Percentiles rank a stretch among this genome's conserved stretches.
Conservation (phyloP, 2,113 vertebrate species). For the Heliornis fulica region DNA sequence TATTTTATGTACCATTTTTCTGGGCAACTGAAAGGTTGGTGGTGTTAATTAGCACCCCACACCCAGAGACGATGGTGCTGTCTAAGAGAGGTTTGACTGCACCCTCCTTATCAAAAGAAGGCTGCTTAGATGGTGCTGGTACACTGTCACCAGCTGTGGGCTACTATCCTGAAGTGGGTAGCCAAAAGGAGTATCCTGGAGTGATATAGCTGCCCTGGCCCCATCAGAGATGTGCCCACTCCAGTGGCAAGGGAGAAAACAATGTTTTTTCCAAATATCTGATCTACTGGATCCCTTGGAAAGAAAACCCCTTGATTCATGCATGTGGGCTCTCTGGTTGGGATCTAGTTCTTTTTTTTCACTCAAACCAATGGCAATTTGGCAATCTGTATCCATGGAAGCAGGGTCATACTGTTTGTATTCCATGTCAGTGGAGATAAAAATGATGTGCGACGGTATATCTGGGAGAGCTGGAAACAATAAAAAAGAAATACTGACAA, state of each 20-base stretch:
- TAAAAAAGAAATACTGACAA: background rate
- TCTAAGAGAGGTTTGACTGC: background rate
- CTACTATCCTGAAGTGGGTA: background rate
- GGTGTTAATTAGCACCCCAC: accelerated
- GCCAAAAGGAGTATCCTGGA: background rate
- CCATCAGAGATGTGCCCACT: background rate
- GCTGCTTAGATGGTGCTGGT: background rate
- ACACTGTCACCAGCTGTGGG: background rate
- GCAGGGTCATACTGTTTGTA: background rate
- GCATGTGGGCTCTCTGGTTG: background rate
- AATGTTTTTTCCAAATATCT: background rate
- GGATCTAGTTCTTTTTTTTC: background rate
- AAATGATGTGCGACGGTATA: background rate
- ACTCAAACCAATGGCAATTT: background rate
- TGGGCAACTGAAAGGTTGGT: background rate
- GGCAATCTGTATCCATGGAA: background rate
- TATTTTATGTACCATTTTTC: background rate
- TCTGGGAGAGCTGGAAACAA: background rate
- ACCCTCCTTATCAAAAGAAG: background rate
- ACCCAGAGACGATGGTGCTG: background rate
- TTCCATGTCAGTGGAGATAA: background rate
- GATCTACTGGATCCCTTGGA: background rate
- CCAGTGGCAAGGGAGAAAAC: background rate
- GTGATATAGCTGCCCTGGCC: background rate
- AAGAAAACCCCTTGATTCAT: background rate